Evolutionary conservation across 2,888 invertebrate species (phyloP), one percentile per base, ranked within the genome.

Genomic region (Arrhopalites spinosus): DNA sequence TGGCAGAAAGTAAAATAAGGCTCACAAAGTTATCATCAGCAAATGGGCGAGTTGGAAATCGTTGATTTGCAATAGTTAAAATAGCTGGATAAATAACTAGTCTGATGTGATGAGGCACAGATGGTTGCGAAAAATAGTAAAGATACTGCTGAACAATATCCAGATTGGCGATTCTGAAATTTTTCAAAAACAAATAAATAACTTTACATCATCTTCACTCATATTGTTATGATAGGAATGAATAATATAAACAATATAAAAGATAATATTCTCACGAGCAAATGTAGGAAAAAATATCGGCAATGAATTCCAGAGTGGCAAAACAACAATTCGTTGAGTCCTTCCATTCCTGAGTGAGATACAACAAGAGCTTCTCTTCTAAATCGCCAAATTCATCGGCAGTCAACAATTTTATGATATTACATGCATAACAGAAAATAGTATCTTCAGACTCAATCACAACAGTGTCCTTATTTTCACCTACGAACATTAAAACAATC

Each of bases 211-310:
- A 25, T 27, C 3, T 8, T 61, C 15, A 50, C 15, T 2, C 20
- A 15, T n/a, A n/a, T 17, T 8, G 15, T 61, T 61, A 61, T 61
- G 7, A n/a, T n/a, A n/a, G n/a, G n/a, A 25, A 7, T 61, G 7
- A 11, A 25, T 61, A 27, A 61, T 25, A 50, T n/a, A 15, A 45
- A 45, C 15, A 45, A 11, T 45, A 45, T 45, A 7, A 45, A 45
- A 15, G 45, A 15, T 45, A 45, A 11, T 15, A 45, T 45, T 3
- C 63, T 66, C n/a, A 66, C 66, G 66, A 20, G 66, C 66, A 66
- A 43, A 66, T 66, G n/a, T 43, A 66, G 5, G 36, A 43, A 29
- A 66, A 20, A 11, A 66, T 11, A 66, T 66, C 66, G 7, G 43
- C 7, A 11, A 66, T 17, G 30, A 43, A 36, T n/a, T 36, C 43